Evolutionary conservation across 2,888 invertebrate species (phyloP).

Genomic region (Oligia latruncula): DNA sequence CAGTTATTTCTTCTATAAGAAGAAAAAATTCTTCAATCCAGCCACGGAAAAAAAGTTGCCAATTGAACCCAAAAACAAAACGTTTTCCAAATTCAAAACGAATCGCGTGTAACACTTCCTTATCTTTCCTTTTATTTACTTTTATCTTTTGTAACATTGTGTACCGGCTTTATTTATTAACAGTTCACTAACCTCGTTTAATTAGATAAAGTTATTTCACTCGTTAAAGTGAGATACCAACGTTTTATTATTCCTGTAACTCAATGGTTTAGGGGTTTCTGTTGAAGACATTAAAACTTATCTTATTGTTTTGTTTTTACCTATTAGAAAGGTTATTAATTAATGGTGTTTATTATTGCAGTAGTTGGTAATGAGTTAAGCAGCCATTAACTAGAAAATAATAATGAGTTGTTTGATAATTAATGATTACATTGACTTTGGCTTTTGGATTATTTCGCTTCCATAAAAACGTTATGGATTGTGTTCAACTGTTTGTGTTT

Average conservation of each 20-base stretch:
- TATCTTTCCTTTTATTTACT: constrained; percentile 59
- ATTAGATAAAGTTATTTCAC: constrained; percentile 72
- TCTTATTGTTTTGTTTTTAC: constrained; percentile 26
- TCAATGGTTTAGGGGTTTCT: constrained; percentile 13
- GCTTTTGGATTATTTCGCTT: not conserved
- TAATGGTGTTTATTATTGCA: constrained; percentile 14
- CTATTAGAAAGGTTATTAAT: not conserved
- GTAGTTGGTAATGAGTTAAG: constrained; percentile 14
- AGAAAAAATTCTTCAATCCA: not conserved
- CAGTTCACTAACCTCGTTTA: constrained; percentile 75
- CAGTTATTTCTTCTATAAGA: not conserved
- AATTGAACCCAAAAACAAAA: not conserved
- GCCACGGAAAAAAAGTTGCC: not conserved
- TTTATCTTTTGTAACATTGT: constrained; percentile 67
- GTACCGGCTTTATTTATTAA: constrained; percentile 70
- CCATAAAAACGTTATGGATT: no score
- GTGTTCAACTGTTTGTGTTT: no score
- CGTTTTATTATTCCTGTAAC: constrained; percentile 43
- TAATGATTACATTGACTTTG: not conserved
- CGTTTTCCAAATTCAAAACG: constrained; percentile 40
- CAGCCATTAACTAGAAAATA: not conserved
- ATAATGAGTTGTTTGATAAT: not conserved
- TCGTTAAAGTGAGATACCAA: constrained; percentile 64
- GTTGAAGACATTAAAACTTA: not conserved
- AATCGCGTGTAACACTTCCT: constrained; percentile 49